Conservation (phyloP, 2,113 vertebrate species). For the Narcine bancroftii region DNA sequence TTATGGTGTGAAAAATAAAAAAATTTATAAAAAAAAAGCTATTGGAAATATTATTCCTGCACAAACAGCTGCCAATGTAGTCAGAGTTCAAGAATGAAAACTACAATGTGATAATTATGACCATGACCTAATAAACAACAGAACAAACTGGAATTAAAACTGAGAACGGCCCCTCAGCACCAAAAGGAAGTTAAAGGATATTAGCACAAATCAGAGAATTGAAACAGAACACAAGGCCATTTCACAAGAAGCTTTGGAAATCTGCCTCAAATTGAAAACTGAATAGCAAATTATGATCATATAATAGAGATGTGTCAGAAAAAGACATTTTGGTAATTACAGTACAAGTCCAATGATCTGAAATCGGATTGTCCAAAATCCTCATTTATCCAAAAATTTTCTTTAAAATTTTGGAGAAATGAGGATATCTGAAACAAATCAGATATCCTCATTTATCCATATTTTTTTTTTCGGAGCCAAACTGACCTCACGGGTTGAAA, state of each 20-base stretch:
- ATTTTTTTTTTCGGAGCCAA: too few relatives aligned
- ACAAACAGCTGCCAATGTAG: not conserved
- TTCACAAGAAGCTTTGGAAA: too few relatives aligned
- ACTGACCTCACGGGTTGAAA: too few relatives aligned
- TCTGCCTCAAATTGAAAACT: not conserved
- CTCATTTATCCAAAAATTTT: too few relatives aligned
- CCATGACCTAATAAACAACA: conserved; percentile 16
- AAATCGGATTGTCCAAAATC: too few relatives aligned
- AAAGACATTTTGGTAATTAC: too few relatives aligned
- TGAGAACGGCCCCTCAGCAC: not conserved
- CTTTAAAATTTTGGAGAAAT: too few relatives aligned
- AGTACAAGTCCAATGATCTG: too few relatives aligned
- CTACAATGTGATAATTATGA: not conserved
- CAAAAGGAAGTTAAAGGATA: not conserved
- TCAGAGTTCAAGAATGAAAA: conserved; percentile 7
- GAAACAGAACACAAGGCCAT: not conserved
- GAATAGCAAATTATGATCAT: not conserved
- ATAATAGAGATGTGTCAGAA: not conserved
- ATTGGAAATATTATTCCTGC: not conserved
- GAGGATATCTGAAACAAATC: too few relatives aligned
- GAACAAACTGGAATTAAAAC: not conserved
- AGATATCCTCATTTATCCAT: too few relatives aligned
- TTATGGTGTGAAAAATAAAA: too few relatives aligned
- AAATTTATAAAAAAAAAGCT: too few relatives aligned
- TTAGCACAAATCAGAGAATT: not conserved